Evolutionary conservation across 2,888 invertebrate species (phyloP).

Genomic region (Chrysolina oricalcia): DNA sequence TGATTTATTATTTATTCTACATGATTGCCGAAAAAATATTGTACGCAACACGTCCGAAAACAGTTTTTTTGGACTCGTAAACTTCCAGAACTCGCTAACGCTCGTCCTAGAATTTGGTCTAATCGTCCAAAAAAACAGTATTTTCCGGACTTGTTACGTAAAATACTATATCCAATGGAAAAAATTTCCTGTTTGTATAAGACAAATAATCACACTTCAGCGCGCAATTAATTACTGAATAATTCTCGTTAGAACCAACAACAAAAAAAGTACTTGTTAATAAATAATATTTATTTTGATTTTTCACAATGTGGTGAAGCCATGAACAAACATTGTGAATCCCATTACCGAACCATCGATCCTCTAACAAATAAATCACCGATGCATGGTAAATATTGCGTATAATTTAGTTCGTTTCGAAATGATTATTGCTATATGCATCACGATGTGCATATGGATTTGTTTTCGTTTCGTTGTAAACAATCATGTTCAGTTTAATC

Average conservation of each 20-base stretch:
- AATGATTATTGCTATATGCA: slow-evolving; percentile 18
- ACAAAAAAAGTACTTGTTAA: neutral
- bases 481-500: neutral
- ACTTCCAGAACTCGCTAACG: no score
- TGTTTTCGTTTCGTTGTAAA: slow-evolving; percentile 15
- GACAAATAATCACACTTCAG: no score
- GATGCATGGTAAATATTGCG: slow-evolving; percentile 6
- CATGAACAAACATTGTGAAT: slow-evolving; percentile 4
- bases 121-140: no score
- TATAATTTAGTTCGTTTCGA: neutral
- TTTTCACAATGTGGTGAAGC: neutral
- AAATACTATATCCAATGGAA: no score
- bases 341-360: neutral
- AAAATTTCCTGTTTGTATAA: no score
- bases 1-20: no score
- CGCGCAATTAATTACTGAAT: no score
- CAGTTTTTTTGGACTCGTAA: no score
- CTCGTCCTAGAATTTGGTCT: no score
- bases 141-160: no score
- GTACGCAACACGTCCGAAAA: no score
- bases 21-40: no score
- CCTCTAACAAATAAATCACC: slow-evolving; percentile 2
- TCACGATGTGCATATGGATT: neutral
- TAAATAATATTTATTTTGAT: slow-evolving; percentile 5
- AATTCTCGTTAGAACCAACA: neutral